Percentiles rank a stretch among this genome's conserved stretches.
Conservation (phyloP, 2,888 invertebrate species). For the Nephrotoma flavescens region DNA sequence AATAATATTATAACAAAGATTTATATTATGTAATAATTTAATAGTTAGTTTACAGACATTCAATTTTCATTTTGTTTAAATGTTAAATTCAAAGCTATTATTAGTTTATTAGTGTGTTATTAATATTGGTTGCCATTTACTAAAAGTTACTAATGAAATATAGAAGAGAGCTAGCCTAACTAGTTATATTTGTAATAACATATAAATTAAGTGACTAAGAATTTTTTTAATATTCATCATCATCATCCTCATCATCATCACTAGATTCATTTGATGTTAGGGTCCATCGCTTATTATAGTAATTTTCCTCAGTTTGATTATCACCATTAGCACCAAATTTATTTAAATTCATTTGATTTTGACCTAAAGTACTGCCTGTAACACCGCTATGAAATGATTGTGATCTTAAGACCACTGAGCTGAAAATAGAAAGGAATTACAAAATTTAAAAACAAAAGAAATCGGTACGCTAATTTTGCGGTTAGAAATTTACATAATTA, state of each 20-base stretch:
- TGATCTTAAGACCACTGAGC: slow-evolving; percentile 42
- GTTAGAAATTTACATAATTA: neutral
- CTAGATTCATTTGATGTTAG: slow-evolving; percentile 18
- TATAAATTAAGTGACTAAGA: neutral
- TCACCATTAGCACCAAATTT: slow-evolving; percentile 3
- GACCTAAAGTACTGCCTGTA: slow-evolving; percentile 2
- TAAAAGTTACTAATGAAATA: neutral
- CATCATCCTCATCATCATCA: slow-evolving; percentile 12
- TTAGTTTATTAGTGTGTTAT: neutral
- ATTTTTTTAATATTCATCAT: neutral
- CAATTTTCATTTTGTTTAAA: neutral
- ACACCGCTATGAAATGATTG: slow-evolving; percentile 43
- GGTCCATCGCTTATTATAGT: slow-evolving; percentile 16
- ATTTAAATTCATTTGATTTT: neutral
- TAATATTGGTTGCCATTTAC: neutral
- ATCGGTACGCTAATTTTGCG: neutral
- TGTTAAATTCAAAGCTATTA: neutral
- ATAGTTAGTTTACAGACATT: neutral
- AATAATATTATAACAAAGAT: neutral
- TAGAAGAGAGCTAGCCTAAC: neutral
- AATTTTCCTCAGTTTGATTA: neutral
- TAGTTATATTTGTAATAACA: neutral
- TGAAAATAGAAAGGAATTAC: slow-evolving; percentile 13
- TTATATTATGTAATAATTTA: neutral
- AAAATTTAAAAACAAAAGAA: neutral